Percentiles rank a stretch among this genome's conserved stretches.
phyloP scores from a whole-genome alignment of 2,113 vertebrate species.

The Poeciliopsis prolifica region DNA sequence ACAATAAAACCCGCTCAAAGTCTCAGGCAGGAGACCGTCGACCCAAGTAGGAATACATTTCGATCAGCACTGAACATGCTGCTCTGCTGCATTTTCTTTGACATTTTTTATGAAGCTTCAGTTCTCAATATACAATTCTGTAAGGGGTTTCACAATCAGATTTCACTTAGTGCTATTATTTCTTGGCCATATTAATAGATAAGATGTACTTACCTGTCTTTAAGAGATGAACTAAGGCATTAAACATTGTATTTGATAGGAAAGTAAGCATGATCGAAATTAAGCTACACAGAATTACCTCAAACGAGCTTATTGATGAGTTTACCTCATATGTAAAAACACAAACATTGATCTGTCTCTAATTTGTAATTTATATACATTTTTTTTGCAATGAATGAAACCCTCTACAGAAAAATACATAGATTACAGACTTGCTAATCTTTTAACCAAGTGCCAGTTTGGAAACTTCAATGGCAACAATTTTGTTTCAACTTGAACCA shows the following conservation, averaged over 20 bases:
- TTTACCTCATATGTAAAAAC: neutral
- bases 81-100: neutral
- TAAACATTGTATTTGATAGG: neutral
- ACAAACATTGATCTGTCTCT: neutral
- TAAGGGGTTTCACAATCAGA: neutral
- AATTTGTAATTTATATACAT: neutral
- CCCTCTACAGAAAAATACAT: constrained; percentile 1
- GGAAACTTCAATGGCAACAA: constrained; percentile 1
- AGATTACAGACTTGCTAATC: neutral
- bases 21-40: constrained; percentile 25
- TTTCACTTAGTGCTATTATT: constrained; percentile 7
- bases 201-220: neutral
- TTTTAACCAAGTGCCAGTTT: neutral
- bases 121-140: constrained; percentile 3
- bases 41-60: neutral
- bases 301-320: neutral
- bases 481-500: neutral
- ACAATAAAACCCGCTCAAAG: constrained; percentile 58
- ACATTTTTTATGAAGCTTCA: neutral
- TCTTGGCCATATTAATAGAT: constrained; percentile 11
- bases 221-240: neutral
- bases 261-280: no score
- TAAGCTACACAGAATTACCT: neutral
- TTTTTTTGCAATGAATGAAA: constrained; percentile 1
- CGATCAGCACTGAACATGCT: neutral